phyloP scores from a whole-genome alignment of 2,888 invertebrate species.

The Nipponacmea schrenckii region DNA sequence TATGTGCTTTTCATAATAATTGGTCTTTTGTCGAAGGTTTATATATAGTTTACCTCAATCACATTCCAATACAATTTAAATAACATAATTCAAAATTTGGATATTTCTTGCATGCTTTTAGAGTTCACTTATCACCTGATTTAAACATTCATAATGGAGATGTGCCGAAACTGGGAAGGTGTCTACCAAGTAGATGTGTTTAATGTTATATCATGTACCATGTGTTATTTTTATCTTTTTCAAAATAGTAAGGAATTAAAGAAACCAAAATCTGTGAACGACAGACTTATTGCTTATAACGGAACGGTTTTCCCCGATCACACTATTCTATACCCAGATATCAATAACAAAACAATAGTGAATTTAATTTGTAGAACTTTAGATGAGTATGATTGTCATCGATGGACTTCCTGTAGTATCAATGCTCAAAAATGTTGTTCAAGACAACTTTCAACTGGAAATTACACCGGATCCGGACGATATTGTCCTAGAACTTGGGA shows the following conservation, averaged over 20 bases:
- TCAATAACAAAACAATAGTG: conserved; percentile 34
- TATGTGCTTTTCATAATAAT: too few species aligned
- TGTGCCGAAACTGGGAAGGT: conserved; percentile 31
- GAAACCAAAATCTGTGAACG: conserved; percentile 10
- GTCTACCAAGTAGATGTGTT: conserved; percentile 30
- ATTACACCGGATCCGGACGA: background rate
- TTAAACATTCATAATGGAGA: background rate
- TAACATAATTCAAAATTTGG: too few species aligned
- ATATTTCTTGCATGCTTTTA: too few species aligned
- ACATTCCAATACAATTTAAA: too few species aligned
- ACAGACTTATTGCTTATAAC: conserved; percentile 10
- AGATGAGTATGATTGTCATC: conserved; percentile 33
- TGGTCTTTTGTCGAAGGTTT: too few species aligned
- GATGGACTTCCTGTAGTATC: conserved; percentile 45
- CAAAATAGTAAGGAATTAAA: conserved; percentile 19
- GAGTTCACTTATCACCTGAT: too few species aligned
- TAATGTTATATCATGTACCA: conserved; percentile 38
- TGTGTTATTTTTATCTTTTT: conserved; percentile 49
- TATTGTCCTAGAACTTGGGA: conserved; percentile 55
- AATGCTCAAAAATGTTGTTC: conserved; percentile 42
- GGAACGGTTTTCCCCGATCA: conserved; percentile 11
- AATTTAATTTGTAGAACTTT: conserved; percentile 35
- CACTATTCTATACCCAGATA: conserved; percentile 28
- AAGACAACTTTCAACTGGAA: conserved; percentile 29
- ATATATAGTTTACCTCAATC: too few species aligned